These are phyloP conservation scores for Sylvicapra grimmia DNA, from an alignment of 2,113 vertebrate species.

Conservation along the genomic window DNA sequence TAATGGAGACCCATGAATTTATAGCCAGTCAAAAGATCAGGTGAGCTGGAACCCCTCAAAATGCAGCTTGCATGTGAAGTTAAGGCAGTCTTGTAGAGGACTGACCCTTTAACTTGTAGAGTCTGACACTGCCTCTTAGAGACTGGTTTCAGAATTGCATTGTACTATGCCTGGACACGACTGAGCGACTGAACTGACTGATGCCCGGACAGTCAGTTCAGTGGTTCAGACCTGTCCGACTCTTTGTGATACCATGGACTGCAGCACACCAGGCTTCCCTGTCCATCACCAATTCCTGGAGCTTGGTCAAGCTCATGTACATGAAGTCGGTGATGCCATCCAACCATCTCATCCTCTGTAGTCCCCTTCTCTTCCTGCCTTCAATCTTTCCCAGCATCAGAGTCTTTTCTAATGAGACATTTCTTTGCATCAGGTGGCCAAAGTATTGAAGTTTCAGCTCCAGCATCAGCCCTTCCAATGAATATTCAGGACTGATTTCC, in stretches of 20 bases:
- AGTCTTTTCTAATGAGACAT: background rate
- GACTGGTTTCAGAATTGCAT: background rate
- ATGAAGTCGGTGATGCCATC: background rate
- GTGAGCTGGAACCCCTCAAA: background rate
- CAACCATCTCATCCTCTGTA: background rate
- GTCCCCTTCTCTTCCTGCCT: background rate
- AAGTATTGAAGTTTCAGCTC: background rate
- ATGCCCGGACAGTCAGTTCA: background rate
- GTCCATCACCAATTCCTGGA: background rate
- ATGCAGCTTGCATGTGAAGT: background rate
- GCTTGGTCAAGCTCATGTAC: background rate
- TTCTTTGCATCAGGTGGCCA: background rate
- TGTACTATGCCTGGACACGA: accelerated
- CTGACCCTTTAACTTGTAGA: background rate
- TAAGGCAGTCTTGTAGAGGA: background rate
- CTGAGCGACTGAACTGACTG: no score
- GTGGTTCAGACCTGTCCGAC: background rate
- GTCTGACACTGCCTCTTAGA: background rate
- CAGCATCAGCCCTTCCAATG: background rate
- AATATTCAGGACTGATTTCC: background rate
- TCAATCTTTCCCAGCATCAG: background rate
- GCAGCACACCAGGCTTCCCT: background rate
- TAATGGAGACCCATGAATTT: background rate
- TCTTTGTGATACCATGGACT: background rate
- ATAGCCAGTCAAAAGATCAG: background rate